Base-by-base conservation (phyloP, 2,888 invertebrate genomes). In the Oxytorus armatus region DNA sequence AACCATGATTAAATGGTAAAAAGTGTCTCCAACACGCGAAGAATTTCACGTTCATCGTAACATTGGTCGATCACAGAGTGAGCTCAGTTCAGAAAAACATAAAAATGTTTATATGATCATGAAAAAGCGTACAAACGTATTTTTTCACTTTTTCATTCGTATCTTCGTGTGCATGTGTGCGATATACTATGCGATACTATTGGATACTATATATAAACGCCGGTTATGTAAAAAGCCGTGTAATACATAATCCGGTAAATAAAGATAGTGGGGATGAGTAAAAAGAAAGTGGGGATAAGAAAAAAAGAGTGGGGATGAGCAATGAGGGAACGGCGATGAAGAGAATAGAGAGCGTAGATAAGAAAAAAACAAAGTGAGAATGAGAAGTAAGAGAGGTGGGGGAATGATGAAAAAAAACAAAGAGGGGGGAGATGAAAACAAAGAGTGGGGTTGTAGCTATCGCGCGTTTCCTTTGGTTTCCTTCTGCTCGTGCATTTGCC, bases 141-240 rank as follows among this genome's bases (percentile, higher is more conserved):
- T 16, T 63, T n/a, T n/a, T n/a, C n/a, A 23, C n/a, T 18, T 29
- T 36, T n/a, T 39, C 21, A 66, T 53, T 51, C 51, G 33, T 33
- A 16, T 3, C 11, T 51, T 21, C 23, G 23, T 23, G 51, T 51
- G 36, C 23, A 23, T 53, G 36, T 0, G n/a, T n/a, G n/a, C n/a
- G n/a, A n/a, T n/a, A n/a, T n/a, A n/a, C n/a, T n/a, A n/a, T n/a
- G n/a, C n/a, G n/a, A n/a, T n/a, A n/a, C n/a, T n/a, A n/a, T n/a
- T n/a, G n/a, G n/a, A n/a, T n/a, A n/a, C n/a, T 16, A 33, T 8
- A 11, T 53, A 73, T 53, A 23, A 69, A 18, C 16, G 51, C 11
- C 33, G 59, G 33, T 65, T 57, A 73, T 66, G 33, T 72, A 72
- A 65, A 63, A 63, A 51, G 53, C n/a, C n/a, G n/a, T n/a, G n/a